phyloP scores from a whole-genome alignment of 2,797 vertebrate species.

The Anniella stebbinsi region DNA sequence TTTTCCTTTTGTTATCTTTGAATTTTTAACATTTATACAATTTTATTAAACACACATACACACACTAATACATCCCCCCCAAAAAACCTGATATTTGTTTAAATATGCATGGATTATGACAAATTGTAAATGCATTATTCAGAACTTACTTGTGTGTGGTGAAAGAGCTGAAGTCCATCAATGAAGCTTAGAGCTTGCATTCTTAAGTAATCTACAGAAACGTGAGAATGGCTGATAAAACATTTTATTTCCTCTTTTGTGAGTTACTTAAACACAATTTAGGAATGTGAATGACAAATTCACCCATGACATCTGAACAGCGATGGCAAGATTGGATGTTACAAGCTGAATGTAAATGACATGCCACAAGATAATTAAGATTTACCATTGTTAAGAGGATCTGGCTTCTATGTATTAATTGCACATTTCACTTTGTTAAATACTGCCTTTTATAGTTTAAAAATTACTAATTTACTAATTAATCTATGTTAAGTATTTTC shows the following conservation, averaged over 20 bases:
- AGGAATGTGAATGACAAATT: not conserved
- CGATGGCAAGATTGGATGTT: constrained; percentile 12
- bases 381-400: constrained; percentile 27
- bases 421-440: constrained; percentile 31
- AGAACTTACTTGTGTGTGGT: not conserved
- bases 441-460: constrained; percentile 9
- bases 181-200: not conserved
- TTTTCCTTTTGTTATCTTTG: not conserved
- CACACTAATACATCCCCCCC: too few species aligned
- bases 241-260: constrained; percentile 32
- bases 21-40: not conserved
- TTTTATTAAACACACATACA: too few species aligned
- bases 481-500: constrained; percentile 11
- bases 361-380: constrained; percentile 33
- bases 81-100: not conserved
- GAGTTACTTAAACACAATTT: not conserved
- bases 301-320: constrained; percentile 38
- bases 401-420: constrained; percentile 1
- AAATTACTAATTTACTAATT: constrained; percentile 35
- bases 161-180: not conserved
- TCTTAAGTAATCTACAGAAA: constrained; percentile 21
- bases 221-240: constrained; percentile 20
- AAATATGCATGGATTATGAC: not conserved
- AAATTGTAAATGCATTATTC: constrained; percentile 3
- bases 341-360: constrained; percentile 27